Percentiles rank a stretch among this genome's conserved stretches.
These are phyloP conservation scores for Vidua macroura DNA, from an alignment of 2,113 vertebrate genomes.

Conservation along the genomic window DNA sequence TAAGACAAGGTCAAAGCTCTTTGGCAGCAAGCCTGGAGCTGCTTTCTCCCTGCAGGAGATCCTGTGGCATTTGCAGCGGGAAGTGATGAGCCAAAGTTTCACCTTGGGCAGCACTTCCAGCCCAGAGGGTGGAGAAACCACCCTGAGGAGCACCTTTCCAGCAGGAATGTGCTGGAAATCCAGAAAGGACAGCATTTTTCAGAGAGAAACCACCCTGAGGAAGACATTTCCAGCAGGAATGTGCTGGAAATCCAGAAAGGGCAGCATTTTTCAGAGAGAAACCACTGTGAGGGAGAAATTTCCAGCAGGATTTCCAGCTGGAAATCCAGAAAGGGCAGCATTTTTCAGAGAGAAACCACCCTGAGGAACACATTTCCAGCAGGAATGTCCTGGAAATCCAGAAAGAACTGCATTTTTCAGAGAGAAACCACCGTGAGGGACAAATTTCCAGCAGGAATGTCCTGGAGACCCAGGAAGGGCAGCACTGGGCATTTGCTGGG, in stretches of 20 bases:
- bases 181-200: no score
- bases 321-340: no score
- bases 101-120: not conserved
- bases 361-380: no score
- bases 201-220: no score
- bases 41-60: not conserved
- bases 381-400: no score
- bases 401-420: not conserved
- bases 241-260: no score
- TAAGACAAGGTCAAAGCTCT: not conserved
- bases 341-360: no score
- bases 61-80: not conserved
- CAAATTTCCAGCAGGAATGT: rapidly evolving
- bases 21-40: not conserved
- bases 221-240: no score
- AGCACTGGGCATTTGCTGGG: not conserved
- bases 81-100: not conserved
- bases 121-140: not conserved
- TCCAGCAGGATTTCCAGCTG: not conserved
- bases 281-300: not conserved
- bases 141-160: not conserved
- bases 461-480: not conserved
- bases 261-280: no score
- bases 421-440: not conserved
- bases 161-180: not conserved